Evolutionary conservation across 2,888 invertebrate species (phyloP), one percentile per base, ranked within the genome.

Genomic region (Dryobota labecula): DNA sequence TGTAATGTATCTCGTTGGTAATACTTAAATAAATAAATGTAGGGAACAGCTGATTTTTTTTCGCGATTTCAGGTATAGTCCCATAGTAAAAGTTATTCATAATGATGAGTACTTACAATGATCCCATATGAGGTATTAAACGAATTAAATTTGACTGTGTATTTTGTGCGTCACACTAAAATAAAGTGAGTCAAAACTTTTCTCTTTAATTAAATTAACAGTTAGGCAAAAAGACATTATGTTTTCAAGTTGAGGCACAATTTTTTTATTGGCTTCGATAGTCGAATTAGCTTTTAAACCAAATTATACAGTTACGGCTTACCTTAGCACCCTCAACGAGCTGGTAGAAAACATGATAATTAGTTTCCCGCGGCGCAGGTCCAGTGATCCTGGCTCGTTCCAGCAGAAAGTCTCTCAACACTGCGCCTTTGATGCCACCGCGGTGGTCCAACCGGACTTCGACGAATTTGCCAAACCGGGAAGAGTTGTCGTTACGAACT

Each of bases 401-500:
- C 77, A 99, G 95, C 65, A 99, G 96, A 91, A 99, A 99, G 93
- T 99, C 99, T 90, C 99, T 97, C 66, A 99, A 98, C 78, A 99
- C 98, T 86, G 99, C 99, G 27, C 99, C 99, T 84, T 98, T 98
- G 88, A 99, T 99, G 94, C 98, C 98, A 95, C 98, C 98, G 86
- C 98, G 97, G 77, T 97, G 97, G 94, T 99, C 99, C 90, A 99
- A 97, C 89, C 99, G 98, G 11, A 99, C 98, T 94, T 99, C 99
- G 96, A 99, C 99, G 92, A 99, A 99, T 94, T 99, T 99, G n/a
- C 99, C 99, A 93, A 99, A 99, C 15, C 99, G 97, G 51, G 98
- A 98, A 20, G 98, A 98, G 93, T 99, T 99, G 94, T 99, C 99
- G 90, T 99, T 99, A 60, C 99, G 97, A 18, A 99, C 98, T 0